Conservation (phyloP, 2,113 vertebrate genomes). For the Craseonycteris thonglongyai region DNA sequence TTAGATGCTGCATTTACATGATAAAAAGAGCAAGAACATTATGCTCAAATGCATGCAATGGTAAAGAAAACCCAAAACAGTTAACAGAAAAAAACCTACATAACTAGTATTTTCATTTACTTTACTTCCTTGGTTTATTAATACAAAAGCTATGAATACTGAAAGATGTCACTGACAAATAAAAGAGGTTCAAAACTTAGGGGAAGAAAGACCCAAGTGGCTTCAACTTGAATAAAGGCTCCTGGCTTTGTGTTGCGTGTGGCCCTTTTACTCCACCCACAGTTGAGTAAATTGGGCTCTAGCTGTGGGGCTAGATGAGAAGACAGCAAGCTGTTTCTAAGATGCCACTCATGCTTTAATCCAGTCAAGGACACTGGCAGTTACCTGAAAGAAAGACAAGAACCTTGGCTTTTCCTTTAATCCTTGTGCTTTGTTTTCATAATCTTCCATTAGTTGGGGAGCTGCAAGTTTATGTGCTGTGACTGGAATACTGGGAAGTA, state of each 20-base stretch:
- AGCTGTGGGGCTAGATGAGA: background rate
- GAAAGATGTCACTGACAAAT: background rate
- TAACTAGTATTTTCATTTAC: background rate
- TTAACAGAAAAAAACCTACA: background rate
- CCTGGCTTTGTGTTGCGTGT: background rate
- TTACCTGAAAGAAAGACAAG: background rate
- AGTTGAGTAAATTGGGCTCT: background rate
- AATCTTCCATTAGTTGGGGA: background rate
- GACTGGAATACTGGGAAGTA: too few species aligned
- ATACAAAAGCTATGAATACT: background rate
- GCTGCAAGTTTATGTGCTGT: background rate
- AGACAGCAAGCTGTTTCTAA: background rate
- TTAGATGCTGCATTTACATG: background rate
- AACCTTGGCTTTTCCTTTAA: background rate
- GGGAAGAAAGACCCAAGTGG: background rate
- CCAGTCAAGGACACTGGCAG: background rate
- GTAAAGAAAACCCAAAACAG: background rate
- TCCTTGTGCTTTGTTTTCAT: background rate
- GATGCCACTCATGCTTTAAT: background rate
- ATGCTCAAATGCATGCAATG: background rate
- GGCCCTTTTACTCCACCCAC: background rate
- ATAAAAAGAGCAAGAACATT: background rate
- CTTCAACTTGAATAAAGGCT: background rate
- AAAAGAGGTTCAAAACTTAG: background rate
- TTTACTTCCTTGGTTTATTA: conserved; percentile 9